These are phyloP conservation scores for Melanchra persicariae DNA, from an alignment of 2,888 invertebrate species.

Conservation along the genomic window DNA sequence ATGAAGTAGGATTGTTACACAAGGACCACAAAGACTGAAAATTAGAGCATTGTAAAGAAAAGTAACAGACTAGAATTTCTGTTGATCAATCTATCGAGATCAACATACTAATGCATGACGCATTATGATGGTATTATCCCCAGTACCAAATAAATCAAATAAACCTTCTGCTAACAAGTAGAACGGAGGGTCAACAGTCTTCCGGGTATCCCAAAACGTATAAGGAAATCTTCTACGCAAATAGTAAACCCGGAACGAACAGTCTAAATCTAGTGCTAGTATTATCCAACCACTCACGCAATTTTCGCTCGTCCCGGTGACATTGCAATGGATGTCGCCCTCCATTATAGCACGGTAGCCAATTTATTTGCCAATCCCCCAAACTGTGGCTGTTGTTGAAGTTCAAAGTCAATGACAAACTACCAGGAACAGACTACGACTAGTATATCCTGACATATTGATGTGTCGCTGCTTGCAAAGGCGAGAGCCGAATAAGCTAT, in stretches of 20 bases:
- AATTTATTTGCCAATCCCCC: slow-evolving; percentile 68
- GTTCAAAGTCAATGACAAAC: slow-evolving; percentile 75
- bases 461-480: slow-evolving; percentile 3
- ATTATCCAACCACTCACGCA: slow-evolving; percentile 48
- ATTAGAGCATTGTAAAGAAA: too few species aligned
- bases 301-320: slow-evolving; percentile 53
- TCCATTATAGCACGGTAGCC: slow-evolving; percentile 56
- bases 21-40: too few species aligned
- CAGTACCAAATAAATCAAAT: not conserved
- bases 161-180: not conserved
- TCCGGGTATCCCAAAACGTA: slow-evolving; percentile 32
- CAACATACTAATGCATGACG: too few species aligned
- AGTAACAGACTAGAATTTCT: too few species aligned
- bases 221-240: slow-evolving; percentile 16
- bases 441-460: slow-evolving; percentile 8
- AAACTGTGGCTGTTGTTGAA: slow-evolving; percentile 59
- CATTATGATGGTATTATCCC: not conserved
- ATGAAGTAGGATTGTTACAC: too few species aligned
- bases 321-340: slow-evolving; percentile 67
- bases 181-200: not conserved
- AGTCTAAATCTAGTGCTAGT: slow-evolving; percentile 38
- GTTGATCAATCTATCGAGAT: too few species aligned
- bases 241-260: slow-evolving; percentile 42
- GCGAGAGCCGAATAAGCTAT: not conserved
- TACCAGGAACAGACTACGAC: slow-evolving; percentile 54